Conservation (phyloP, 2,797 vertebrate species). For the Xiphorhynchus erythropygius region DNA sequence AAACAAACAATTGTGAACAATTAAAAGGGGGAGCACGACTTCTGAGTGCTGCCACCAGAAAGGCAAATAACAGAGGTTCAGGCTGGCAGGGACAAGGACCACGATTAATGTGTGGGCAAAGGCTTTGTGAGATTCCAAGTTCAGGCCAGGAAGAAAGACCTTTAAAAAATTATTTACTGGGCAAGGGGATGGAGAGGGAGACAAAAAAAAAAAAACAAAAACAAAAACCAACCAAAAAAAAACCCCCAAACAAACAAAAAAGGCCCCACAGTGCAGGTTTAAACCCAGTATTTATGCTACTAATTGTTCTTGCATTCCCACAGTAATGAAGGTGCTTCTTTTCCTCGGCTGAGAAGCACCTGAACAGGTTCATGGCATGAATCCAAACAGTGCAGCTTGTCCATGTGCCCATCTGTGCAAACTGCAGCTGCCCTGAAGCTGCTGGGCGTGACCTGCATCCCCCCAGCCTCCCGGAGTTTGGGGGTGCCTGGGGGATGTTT, state of each 20-base stretch:
- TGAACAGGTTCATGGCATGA: accelerated
- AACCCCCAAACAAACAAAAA: no score
- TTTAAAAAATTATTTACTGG: background rate
- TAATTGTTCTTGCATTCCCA: background rate
- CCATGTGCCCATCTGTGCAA: accelerated
- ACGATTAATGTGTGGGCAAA: background rate
- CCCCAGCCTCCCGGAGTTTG: accelerated
- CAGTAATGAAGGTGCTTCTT: accelerated
- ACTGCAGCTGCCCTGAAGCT: background rate
- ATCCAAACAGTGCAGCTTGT: accelerated
- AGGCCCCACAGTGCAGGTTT: background rate
- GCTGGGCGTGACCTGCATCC: background rate
- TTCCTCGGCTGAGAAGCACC: background rate
- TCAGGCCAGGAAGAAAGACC: background rate
- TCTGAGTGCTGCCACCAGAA: background rate
- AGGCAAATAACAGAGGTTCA: background rate
- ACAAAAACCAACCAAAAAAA: no score
- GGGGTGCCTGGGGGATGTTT: background rate
- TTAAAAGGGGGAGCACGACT: background rate
- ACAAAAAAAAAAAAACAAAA: background rate
- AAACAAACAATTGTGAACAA: background rate
- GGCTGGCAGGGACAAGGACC: background rate
- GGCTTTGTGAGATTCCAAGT: background rate
- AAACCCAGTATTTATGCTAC: background rate
- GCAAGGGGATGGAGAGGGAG: background rate